Percentiles rank a stretch among this genome's conserved stretches.
phyloP scores from a whole-genome alignment of 2,888 invertebrate species.

The Hydrotaea diabolus region DNA sequence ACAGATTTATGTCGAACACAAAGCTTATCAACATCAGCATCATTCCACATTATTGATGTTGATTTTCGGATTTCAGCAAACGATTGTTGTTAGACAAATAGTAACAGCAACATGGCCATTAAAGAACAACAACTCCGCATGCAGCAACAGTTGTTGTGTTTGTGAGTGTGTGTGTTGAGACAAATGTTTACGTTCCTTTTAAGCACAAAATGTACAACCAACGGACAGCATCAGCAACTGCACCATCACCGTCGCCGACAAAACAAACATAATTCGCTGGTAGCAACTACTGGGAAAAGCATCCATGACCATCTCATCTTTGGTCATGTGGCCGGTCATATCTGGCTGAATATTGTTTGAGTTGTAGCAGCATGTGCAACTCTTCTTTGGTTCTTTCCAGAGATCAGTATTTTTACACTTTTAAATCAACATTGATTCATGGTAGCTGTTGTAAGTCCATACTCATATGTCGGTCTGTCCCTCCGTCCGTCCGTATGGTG shows the following conservation, averaged over 20 bases:
- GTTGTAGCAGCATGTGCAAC: background rate
- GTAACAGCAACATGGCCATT: slow-evolving; percentile 39
- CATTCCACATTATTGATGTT: slow-evolving; percentile 14
- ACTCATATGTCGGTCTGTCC: background rate
- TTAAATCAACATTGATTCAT: slow-evolving; percentile 60
- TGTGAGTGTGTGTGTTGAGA: slow-evolving; percentile 23
- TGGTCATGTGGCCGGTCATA: background rate
- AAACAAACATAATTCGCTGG: slow-evolving; percentile 43
- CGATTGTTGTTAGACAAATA: slow-evolving; percentile 63
- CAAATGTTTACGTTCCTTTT: slow-evolving; percentile 60
- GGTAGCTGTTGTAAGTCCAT: slow-evolving; percentile 19
- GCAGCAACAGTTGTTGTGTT: background rate
- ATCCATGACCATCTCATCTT: background rate
- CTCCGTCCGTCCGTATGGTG: background rate
- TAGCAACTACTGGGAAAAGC: background rate
- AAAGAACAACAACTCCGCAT: slow-evolving; percentile 30
- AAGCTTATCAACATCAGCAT: slow-evolving; percentile 21
- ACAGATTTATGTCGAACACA: background rate
- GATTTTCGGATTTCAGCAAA: slow-evolving; percentile 15
- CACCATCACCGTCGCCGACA: background rate
- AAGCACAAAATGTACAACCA: slow-evolving; percentile 35
- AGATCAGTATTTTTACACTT: slow-evolving; percentile 51
- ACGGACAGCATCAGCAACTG: slow-evolving; percentile 28
- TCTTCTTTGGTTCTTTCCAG: background rate
- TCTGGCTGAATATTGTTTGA: background rate